Conservation (phyloP, 2,797 vertebrate genomes). For the Sebastes trivittatus region DNA sequence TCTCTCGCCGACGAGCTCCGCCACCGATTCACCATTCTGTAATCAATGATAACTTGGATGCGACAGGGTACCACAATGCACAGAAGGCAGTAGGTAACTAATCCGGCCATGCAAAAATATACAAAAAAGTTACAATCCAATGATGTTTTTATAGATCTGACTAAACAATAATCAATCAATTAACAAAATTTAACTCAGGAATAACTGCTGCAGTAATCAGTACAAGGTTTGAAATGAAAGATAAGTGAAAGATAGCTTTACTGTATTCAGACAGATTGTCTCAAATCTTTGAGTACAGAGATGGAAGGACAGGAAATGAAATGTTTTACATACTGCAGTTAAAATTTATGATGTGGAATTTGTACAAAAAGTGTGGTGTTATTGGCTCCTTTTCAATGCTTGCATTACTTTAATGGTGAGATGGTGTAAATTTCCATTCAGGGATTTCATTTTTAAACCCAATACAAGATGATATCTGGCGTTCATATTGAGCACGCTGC, state of each 20-base stretch:
- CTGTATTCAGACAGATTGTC: conserved; percentile 8
- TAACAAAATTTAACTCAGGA: background rate
- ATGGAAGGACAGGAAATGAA: conserved; percentile 57
- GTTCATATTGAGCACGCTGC: background rate
- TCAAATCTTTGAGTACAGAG: background rate
- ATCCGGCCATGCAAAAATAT: too few species aligned
- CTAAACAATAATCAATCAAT: background rate
- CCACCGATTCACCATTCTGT: background rate
- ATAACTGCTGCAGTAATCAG: background rate
- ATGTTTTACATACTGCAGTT: conserved; percentile 57
- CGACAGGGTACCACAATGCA: too few species aligned
- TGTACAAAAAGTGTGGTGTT: conserved; percentile 17
- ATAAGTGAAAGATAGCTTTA: background rate
- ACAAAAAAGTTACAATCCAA: background rate
- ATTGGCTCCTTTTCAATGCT: background rate
- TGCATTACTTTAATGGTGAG: background rate
- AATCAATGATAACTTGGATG: background rate
- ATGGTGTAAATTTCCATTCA: conserved; percentile 30
- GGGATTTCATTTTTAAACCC: conserved; percentile 24
- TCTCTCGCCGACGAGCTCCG: too few species aligned
- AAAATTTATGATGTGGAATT: conserved; percentile 56
- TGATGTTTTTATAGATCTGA: background rate
- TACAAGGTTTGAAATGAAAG: background rate
- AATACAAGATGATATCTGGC: conserved; percentile 2
- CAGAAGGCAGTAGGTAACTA: too few species aligned